phyloP scores from a whole-genome alignment of 2,888 invertebrate genomes.

The Drosophila anomelani region DNA sequence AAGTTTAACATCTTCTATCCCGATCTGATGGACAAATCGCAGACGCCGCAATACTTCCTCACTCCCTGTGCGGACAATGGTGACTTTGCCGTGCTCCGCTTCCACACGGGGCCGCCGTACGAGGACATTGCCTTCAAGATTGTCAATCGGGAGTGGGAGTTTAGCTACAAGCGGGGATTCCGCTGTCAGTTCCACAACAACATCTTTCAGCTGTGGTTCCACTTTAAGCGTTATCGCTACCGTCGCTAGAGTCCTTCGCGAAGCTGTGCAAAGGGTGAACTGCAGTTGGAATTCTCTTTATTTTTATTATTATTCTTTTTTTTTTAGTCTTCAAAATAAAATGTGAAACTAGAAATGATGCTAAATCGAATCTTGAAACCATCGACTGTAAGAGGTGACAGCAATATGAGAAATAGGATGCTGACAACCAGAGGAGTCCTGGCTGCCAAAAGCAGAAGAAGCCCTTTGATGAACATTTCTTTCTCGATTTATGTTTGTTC shows the following conservation, averaged over 20 bases:
- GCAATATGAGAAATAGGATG: no score
- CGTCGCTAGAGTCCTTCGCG: slow-evolving; percentile 87
- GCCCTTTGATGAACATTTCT: no score
- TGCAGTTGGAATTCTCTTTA: not conserved
- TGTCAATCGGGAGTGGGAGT: slow-evolving; percentile 99
- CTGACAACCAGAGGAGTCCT: no score
- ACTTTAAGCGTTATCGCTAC: slow-evolving; percentile 99
- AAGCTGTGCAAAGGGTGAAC: not conserved
- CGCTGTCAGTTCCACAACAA: slow-evolving; percentile 99
- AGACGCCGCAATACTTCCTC: slow-evolving; percentile 97
- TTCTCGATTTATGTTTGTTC: no score
- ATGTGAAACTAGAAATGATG: slow-evolving; percentile 1
- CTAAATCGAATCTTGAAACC: not conserved
- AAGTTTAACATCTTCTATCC: slow-evolving; percentile 99
- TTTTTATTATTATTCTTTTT: not conserved
- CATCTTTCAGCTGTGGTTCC: slow-evolving; percentile 99
- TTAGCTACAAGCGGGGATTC: slow-evolving; percentile 98
- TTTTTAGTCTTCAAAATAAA: slow-evolving; percentile 11
- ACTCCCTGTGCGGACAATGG: slow-evolving; percentile 95
- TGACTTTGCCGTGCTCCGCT: slow-evolving; percentile 97
- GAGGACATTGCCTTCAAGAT: slow-evolving; percentile 99
- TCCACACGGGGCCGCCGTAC: slow-evolving; percentile 99
- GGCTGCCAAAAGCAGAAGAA: no score
- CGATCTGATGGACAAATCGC: slow-evolving; percentile 96
- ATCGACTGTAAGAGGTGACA: not conserved